Percentiles rank a stretch among this genome's conserved stretches.
Evolutionary conservation across 2,888 invertebrate genomes (phyloP).

Genomic region (Dorcus parallelipipedus): DNA sequence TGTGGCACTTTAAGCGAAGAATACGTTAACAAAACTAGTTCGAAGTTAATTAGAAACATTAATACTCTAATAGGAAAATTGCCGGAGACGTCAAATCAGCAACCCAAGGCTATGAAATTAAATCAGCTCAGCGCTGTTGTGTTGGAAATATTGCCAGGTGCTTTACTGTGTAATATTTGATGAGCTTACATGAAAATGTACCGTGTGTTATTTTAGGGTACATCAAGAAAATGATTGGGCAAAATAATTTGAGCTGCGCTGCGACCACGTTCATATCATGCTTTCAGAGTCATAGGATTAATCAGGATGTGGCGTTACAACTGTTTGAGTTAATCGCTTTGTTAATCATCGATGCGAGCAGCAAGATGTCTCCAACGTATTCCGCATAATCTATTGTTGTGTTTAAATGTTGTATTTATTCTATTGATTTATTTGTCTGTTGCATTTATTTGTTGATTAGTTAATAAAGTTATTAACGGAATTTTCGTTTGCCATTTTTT

Average conservation of each 20-base stretch:
- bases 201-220: slow-evolving; percentile 32
- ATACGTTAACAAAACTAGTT: slow-evolving; percentile 21
- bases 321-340: slow-evolving; percentile 46
- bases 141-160: slow-evolving; percentile 38
- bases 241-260: slow-evolving; percentile 41
- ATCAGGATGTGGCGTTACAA: slow-evolving; percentile 51
- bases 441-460: no score
- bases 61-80: slow-evolving; percentile 33
- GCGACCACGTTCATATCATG: slow-evolving; percentile 47
- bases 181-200: slow-evolving; percentile 2
- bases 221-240: slow-evolving; percentile 43
- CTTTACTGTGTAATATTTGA: not conserved
- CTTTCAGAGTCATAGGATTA: slow-evolving; percentile 49
- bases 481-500: no score
- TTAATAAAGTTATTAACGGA: no score
- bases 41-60: slow-evolving; percentile 25
- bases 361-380: slow-evolving; percentile 28
- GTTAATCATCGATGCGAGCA: slow-evolving; percentile 28
- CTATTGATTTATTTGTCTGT: no score
- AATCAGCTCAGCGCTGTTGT: slow-evolving; percentile 36
- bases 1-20: slow-evolving; percentile 49
- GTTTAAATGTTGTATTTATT: no score
- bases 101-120: slow-evolving; percentile 37
- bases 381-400: slow-evolving; percentile 21
- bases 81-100: slow-evolving; percentile 26